A percentile compares a stretch with the other conserved stretches of the same genome.
Conservation (phyloP, 2,797 vertebrate species). For the Intellagama lesueurii region DNA sequence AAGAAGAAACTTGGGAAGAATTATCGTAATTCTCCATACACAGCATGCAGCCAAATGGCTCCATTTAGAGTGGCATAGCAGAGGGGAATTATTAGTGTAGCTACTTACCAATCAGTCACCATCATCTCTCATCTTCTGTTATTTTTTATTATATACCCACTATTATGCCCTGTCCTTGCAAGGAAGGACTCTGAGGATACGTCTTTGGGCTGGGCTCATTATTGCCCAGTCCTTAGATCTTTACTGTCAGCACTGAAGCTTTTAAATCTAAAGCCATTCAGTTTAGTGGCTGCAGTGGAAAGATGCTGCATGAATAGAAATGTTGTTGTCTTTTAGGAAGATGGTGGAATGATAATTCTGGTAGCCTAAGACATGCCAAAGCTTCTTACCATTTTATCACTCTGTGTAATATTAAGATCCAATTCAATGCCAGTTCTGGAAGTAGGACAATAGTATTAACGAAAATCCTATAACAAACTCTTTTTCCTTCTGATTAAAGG, state of each 20-base stretch:
- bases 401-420: slow-evolving; percentile 39
- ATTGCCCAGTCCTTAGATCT: slow-evolving; percentile 27
- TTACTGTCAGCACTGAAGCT: neutral
- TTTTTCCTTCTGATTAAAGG: slow-evolving; percentile 22
- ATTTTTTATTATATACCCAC: neutral
- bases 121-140: slow-evolving; percentile 18
- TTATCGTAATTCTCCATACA: neutral
- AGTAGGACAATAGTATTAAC: slow-evolving; percentile 19
- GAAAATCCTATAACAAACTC: slow-evolving; percentile 31
- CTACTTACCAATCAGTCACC: slow-evolving; percentile 12
- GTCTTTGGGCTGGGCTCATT: neutral
- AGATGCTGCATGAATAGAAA: slow-evolving; percentile 21
- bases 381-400: slow-evolving; percentile 16
- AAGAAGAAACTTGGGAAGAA: neutral
- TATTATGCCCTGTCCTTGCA: neutral
- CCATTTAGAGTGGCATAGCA: neutral
- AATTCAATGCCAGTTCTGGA: slow-evolving; percentile 44
- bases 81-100: neutral
- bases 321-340: slow-evolving; percentile 30
- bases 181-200: neutral
- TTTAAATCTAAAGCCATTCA: slow-evolving; percentile 28
- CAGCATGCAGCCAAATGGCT: neutral
- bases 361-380: slow-evolving; percentile 39
- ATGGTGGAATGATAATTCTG: slow-evolving; percentile 16
- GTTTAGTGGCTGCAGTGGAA: slow-evolving; percentile 18